These are phyloP conservation scores for Oedothorax gibbosus DNA, from an alignment of 1,140 invertebrate genomes.

Conservation along the genomic window DNA sequence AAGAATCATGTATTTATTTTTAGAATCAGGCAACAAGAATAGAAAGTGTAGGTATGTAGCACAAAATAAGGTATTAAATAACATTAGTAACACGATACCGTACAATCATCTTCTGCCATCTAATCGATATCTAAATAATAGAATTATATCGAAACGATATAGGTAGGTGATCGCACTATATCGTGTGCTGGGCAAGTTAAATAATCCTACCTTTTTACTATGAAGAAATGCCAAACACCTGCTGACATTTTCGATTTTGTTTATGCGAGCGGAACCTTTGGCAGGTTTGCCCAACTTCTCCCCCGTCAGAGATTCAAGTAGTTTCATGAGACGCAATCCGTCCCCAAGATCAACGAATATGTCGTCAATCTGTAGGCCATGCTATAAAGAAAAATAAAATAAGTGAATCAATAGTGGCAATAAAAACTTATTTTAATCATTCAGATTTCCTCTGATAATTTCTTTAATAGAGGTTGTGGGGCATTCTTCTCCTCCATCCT, in stretches of 20 bases:
- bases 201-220: constrained; percentile 40
- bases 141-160: too few species aligned
- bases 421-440: background rate
- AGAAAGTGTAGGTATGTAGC: too few species aligned
- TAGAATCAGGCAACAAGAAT: too few species aligned
- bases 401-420: background rate
- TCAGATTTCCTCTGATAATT: too few species aligned
- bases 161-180: too few species aligned
- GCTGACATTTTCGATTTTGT: constrained; percentile 57
- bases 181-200: background rate
- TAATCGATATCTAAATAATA: too few species aligned
- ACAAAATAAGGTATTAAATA: too few species aligned
- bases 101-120: too few species aligned
- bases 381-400: constrained; percentile 33
- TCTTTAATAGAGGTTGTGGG: too few species aligned
- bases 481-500: too few species aligned
- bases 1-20: too few species aligned
- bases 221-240: constrained; percentile 46
- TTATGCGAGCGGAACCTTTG: constrained; percentile 46
- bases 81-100: too few species aligned
- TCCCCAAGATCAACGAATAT: constrained; percentile 48
- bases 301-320: constrained; percentile 46
- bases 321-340: constrained; percentile 35
- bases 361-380: constrained; percentile 25
- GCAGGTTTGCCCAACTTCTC: constrained; percentile 52